Base-by-base conservation (phyloP, 2,113 vertebrate species). In the Cromileptes altivelis region DNA sequence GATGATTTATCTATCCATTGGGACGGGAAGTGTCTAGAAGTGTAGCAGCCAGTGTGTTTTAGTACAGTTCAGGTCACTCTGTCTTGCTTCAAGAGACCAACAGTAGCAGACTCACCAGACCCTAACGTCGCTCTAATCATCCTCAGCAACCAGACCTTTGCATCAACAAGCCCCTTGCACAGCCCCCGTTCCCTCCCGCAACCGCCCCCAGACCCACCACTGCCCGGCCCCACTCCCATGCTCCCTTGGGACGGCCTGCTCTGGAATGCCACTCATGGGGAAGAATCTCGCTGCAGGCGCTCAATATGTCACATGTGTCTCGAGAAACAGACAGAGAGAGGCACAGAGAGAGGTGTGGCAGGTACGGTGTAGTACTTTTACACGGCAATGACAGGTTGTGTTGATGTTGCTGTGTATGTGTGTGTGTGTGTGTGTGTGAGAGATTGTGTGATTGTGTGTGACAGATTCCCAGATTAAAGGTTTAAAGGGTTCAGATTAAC, bases 261-360 rank as follows among this genome's bases (percentile, higher is more conserved):
- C 93, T 93, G 94, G 95, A 95, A 95, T 94, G 93, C 84, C 89
- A 73, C 94, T 95, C 94, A 95, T 91, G 93, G 91, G 93, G 94
- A 95, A 95, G 93, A 94, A 95, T 95, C 95, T 95, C 49, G 93
- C 95, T 93, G 88, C 90, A 89, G 95, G 95, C 95, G 42, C 70
- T 94, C 93, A 94, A 93, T 88, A 94, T 95, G 94, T 94, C 90
- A 82, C 92, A 88, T 85, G 85, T 89, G 88, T 92, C 85, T 83
- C 79, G 84, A 80, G 84, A 80, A 11, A 18, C 76, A 76, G 73
- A 37, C 40, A 23, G 27, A 75, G 71, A 67, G 62, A 57, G 42
- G 25, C 27, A 67, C 62, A 25, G 71, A 60, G 75, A 75, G 91
- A 81, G 80, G 80, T 82, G 75, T 78, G 89, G 84, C 90, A 90